A percentile compares a stretch with the other conserved stretches of the same genome.
These are phyloP conservation scores for Strigamia crassipes DNA, from an alignment of 2,888 invertebrate genomes.

Conservation along the genomic window DNA sequence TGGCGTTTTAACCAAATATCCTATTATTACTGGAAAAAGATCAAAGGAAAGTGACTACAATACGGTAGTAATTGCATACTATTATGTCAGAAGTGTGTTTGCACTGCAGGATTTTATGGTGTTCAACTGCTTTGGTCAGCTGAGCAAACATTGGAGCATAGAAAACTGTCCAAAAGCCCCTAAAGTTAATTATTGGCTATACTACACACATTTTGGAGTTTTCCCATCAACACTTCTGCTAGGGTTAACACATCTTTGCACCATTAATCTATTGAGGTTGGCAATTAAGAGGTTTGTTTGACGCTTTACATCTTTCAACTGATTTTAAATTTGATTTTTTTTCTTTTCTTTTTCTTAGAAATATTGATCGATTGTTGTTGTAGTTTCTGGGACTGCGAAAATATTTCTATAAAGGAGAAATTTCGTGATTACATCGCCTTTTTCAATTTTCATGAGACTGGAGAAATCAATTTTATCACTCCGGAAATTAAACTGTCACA, in stretches of 20 bases:
- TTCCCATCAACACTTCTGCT: neutral
- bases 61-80: neutral
- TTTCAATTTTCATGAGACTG: constrained; percentile 7
- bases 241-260: neutral
- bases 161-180: neutral
- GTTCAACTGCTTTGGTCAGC: neutral
- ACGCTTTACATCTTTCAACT: neutral
- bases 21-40: too few relatives aligned
- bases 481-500: constrained; percentile 12
- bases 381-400: too few relatives aligned
- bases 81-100: neutral
- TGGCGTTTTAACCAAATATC: too few relatives aligned
- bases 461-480: neutral
- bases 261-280: neutral
- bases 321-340: neutral
- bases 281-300: neutral
- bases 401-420: neutral
- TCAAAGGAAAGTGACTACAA: neutral
- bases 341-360: neutral
- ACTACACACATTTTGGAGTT: neutral
- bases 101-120: neutral
- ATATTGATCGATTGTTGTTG: too few relatives aligned
- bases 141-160: neutral
- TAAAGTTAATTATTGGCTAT: neutral
- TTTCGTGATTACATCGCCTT: neutral